Conservation (phyloP, 2,797 vertebrate species). For the Furcifer pardalis region DNA sequence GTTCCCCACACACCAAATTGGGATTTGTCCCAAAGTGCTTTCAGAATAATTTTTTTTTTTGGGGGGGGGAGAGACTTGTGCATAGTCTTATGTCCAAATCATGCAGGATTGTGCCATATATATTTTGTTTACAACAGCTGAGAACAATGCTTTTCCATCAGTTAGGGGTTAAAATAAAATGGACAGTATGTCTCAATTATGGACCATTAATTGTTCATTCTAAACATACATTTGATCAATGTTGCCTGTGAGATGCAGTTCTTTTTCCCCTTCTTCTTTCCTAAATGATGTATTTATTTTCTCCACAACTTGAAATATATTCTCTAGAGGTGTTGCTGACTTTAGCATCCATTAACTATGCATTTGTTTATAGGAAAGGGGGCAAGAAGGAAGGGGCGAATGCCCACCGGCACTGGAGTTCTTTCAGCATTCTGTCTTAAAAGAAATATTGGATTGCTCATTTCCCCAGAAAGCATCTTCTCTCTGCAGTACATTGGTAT, state of each 20-base stretch:
- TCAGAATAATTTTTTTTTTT: no score
- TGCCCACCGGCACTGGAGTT: not conserved
- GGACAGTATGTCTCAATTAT: not conserved
- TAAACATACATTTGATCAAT: not conserved
- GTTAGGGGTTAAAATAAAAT: not conserved
- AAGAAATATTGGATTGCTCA: slow-evolving; percentile 31
- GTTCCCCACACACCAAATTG: no score
- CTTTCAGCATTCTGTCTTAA: slow-evolving; percentile 13
- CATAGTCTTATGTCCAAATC: no score
- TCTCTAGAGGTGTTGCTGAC: not conserved
- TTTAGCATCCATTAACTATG: not conserved
- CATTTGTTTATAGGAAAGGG: not conserved
- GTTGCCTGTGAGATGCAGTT: not conserved
- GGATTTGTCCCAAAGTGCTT: no score
- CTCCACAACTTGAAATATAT: not conserved
- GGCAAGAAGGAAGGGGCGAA: no score
- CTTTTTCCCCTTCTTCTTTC: not conserved
- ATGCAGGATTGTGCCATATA: no score
- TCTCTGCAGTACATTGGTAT: slow-evolving; percentile 35
- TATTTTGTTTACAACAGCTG: not conserved
- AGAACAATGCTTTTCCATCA: not conserved
- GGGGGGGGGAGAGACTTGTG: no score
- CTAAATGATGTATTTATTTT: not conserved
- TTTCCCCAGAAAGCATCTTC: slow-evolving; percentile 28
- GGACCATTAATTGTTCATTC: no score